A percentile compares a stretch with the other conserved stretches of the same genome.
phyloP scores from a whole-genome alignment of 1,140 invertebrate species.

The Dolichoris vasculosae region DNA sequence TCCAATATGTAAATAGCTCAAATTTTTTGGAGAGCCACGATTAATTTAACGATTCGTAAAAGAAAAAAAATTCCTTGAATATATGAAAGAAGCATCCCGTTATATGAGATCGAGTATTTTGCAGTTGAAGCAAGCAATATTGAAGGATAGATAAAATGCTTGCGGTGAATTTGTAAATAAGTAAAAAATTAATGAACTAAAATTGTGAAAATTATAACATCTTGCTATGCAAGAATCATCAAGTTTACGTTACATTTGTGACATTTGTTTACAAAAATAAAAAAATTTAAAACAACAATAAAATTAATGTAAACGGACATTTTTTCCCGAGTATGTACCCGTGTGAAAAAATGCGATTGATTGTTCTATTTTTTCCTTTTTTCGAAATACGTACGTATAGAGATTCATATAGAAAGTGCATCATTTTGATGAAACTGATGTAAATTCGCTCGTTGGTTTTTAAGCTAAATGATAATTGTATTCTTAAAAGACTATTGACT shows the following conservation, averaged over 20 bases:
- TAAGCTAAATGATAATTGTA: conserved; percentile 21
- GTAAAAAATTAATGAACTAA: conserved; percentile 21
- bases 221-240: neutral
- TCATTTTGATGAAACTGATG: conserved; percentile 1
- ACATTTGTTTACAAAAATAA: neutral
- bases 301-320: neutral
- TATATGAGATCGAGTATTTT: conserved; percentile 34
- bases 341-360: neutral
- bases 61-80: conserved; percentile 9
- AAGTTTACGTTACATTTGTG: conserved; percentile 7
- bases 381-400: neutral
- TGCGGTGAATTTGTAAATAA: conserved; percentile 44
- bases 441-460: conserved; percentile 40
- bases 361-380: neutral
- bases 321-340: neutral
- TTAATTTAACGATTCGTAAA: conserved; percentile 16
- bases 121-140: conserved; percentile 16
- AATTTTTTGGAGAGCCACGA: neutral
- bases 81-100: conserved; percentile 3
- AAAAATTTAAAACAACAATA: neutral
- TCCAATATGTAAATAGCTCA: conserved; percentile 44
- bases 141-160: conserved; percentile 28
- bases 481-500: conserved; percentile 27
- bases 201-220: conserved; percentile 30
- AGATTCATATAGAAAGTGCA: neutral